phyloP scores from a whole-genome alignment of 2,113 vertebrate genomes.

The Lepus europaeus region DNA sequence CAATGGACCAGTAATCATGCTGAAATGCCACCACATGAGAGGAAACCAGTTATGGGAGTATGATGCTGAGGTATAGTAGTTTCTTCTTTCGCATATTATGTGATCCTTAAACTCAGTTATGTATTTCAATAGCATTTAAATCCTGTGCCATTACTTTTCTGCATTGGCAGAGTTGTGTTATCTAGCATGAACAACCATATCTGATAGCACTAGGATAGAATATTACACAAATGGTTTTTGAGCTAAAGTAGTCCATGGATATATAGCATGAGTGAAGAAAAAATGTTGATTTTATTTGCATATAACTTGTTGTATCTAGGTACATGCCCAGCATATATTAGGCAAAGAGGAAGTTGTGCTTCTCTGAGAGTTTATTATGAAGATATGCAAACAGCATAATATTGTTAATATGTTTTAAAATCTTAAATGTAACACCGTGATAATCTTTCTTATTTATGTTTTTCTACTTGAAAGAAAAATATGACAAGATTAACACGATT shows the following conservation, averaged over 20 bases:
- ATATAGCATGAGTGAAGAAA: not conserved
- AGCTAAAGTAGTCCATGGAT: not conserved
- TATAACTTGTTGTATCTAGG: not conserved
- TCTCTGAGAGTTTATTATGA: not conserved
- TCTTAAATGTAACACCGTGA: not conserved
- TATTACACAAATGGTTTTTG: not conserved
- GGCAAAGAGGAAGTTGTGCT: not conserved
- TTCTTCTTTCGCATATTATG: not conserved
- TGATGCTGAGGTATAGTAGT: constrained; percentile 94
- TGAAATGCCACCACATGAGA: constrained; percentile 99
- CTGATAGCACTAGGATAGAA: not conserved
- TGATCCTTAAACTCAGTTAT: not conserved
- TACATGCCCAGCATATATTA: not conserved
- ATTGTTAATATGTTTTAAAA: constrained; percentile 8
- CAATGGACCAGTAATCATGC: constrained; percentile 96
- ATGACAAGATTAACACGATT: not conserved
- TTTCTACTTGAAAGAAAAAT: not conserved
- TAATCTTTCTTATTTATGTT: not conserved
- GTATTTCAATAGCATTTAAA: not conserved
- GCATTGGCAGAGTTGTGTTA: not conserved
- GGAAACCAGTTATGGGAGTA: constrained; percentile 99
- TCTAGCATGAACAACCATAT: not conserved
- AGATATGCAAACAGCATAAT: not conserved
- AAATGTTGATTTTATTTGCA: not conserved
- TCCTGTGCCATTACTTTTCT: not conserved